Evolutionary conservation across 1,140 invertebrate genomes (phyloP).

Genomic region (Lepidurus packardi): DNA sequence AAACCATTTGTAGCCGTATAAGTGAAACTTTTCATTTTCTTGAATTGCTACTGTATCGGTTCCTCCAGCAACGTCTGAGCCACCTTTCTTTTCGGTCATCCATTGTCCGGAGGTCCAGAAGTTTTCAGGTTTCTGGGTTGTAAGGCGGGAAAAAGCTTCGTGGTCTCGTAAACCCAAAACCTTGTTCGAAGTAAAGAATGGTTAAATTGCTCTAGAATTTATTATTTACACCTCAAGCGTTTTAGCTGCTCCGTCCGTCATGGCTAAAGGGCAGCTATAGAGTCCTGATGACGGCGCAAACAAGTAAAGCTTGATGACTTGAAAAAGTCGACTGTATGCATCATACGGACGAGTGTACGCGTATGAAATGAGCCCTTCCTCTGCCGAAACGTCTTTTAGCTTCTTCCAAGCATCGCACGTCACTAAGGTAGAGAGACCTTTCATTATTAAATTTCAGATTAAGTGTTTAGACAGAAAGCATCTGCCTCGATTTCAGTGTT

Average conservation of each 20-base stretch:
- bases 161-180: conserved; percentile 39
- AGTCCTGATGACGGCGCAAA: conserved; percentile 53
- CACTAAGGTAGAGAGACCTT: conserved; percentile 38
- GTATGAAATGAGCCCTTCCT: conserved; percentile 54
- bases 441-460: no score
- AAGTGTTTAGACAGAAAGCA: no score
- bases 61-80: conserved; percentile 56
- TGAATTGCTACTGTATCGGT: conserved; percentile 53
- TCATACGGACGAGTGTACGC: conserved; percentile 51
- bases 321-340: conserved; percentile 52
- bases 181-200: conserved; percentile 27
- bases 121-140: conserved; percentile 46
- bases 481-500: background rate
- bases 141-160: conserved; percentile 46
- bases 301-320: conserved; percentile 53
- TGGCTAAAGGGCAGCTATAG: conserved; percentile 56
- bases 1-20: conserved; percentile 58
- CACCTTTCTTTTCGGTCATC: conserved; percentile 57
- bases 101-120: conserved; percentile 62
- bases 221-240: conserved; percentile 45
- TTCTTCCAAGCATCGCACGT: conserved; percentile 53
- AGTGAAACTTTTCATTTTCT: conserved; percentile 45
- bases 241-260: conserved; percentile 59
- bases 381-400: conserved; percentile 53
- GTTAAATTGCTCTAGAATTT: background rate